Percentiles rank a stretch among this genome's conserved stretches.
Evolutionary conservation across 2,797 vertebrate genomes (phyloP).

Genomic region (Diplodus sargus): DNA sequence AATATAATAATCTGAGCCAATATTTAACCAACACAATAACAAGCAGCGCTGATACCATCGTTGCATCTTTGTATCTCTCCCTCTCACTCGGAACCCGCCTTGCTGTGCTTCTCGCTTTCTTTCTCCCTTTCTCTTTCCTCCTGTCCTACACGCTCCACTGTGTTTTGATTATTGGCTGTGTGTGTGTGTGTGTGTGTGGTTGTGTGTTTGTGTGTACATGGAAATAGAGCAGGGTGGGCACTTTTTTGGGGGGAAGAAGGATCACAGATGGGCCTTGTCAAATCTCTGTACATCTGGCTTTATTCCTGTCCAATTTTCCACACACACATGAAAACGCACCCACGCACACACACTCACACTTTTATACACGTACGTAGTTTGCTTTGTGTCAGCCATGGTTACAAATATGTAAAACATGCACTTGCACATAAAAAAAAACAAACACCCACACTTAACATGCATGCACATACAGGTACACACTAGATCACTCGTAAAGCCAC

Average conservation of each 20-base stretch:
- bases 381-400: background rate
- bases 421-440: background rate
- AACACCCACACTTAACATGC: background rate
- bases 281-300: constrained; percentile 78
- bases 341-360: background rate
- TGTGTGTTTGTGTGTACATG: constrained; percentile 39
- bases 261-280: constrained; percentile 80
- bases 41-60: constrained; percentile 48
- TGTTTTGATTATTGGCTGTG: constrained; percentile 73
- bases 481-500: constrained; percentile 27
- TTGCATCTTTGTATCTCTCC: constrained; percentile 43
- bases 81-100: constrained; percentile 48
- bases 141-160: constrained; percentile 74
- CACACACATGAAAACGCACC: constrained; percentile 22
- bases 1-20: constrained; percentile 52
- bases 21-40: constrained; percentile 62
- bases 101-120: constrained; percentile 42
- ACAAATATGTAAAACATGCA: background rate
- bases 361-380: background rate
- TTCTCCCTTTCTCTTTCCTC: constrained; percentile 39
- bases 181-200: constrained; percentile 41
- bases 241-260: constrained; percentile 55
- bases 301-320: constrained; percentile 63
- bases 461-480: constrained; percentile 21
- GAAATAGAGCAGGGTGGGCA: constrained; percentile 65